Conservation (phyloP, 2,888 invertebrate genomes). For the Oegoconia quadripuncta region DNA sequence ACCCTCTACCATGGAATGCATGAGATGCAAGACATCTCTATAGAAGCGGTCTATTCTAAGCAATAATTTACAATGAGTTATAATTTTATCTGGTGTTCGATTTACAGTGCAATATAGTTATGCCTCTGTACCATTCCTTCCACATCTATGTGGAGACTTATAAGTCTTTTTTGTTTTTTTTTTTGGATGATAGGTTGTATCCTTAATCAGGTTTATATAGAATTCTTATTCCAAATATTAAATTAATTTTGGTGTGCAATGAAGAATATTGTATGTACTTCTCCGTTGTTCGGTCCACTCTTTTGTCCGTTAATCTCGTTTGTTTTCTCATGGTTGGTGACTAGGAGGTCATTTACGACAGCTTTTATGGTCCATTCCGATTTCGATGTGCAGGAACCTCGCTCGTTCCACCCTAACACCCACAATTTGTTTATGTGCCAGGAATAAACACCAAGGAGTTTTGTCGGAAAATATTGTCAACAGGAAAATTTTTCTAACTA, state of each 20-base stretch:
- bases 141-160: too few species aligned
- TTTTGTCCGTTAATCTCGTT: slow-evolving; percentile 27
- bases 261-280: background rate
- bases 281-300: background rate
- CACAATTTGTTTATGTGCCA: slow-evolving; percentile 4
- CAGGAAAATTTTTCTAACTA: slow-evolving; percentile 8
- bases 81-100: too few species aligned
- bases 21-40: too few species aligned
- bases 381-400: slow-evolving; percentile 32
- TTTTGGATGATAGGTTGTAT: too few species aligned
- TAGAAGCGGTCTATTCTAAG: too few species aligned
- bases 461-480: slow-evolving; percentile 9
- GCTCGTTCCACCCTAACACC: slow-evolving; percentile 8
- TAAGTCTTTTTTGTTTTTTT: too few species aligned
- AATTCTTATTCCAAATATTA: too few species aligned
- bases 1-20: too few species aligned
- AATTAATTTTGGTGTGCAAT: background rate
- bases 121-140: too few species aligned
- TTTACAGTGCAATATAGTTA: too few species aligned
- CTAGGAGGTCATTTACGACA: slow-evolving; percentile 45
- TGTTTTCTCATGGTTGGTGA: slow-evolving; percentile 37
- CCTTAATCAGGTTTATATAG: too few species aligned
- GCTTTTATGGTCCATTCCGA: slow-evolving; percentile 48
- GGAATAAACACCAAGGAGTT: slow-evolving; percentile 3
- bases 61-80: too few species aligned